Evolutionary conservation across 2,113 vertebrate species (phyloP).

Genomic region (Halcyon senegalensis): DNA sequence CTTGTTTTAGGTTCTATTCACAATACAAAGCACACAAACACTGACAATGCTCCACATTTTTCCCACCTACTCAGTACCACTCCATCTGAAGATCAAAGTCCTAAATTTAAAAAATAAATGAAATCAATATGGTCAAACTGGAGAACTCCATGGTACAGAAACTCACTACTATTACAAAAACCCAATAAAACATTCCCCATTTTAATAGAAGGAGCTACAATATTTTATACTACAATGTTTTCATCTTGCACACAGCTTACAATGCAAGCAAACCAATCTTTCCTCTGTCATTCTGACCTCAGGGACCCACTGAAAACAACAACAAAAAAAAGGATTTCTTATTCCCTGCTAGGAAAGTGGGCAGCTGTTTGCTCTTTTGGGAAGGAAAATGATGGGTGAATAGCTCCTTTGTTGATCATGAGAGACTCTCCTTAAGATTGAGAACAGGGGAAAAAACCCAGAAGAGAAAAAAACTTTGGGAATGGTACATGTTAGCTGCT

Average conservation of each 20-base stretch:
- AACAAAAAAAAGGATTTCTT: not conserved
- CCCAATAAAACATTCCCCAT: not conserved
- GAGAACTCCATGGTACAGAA: not conserved
- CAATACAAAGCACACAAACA: not conserved
- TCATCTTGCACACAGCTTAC: not conserved
- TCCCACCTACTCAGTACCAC: not conserved
- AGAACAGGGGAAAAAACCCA: rapidly evolving
- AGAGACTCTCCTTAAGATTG: not conserved
- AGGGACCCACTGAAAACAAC: not conserved
- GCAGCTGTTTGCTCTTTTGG: not conserved
- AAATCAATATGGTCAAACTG: not conserved
- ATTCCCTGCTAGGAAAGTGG: slow-evolving; percentile 9
- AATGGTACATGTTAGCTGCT: not conserved
- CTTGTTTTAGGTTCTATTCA: not conserved
- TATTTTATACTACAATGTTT: not conserved
- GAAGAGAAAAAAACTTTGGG: not conserved
- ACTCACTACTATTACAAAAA: not conserved
- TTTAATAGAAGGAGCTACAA: not conserved
- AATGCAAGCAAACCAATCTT: not conserved
- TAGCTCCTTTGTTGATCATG: slow-evolving; percentile 28
- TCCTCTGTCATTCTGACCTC: not conserved
- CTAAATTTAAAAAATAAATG: not conserved
- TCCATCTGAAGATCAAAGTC: not conserved
- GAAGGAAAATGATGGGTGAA: slow-evolving; percentile 30
- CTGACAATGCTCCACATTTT: not conserved